Conservation (phyloP, 1,140 invertebrate genomes). For the Zaprionus gabonicus region DNA sequence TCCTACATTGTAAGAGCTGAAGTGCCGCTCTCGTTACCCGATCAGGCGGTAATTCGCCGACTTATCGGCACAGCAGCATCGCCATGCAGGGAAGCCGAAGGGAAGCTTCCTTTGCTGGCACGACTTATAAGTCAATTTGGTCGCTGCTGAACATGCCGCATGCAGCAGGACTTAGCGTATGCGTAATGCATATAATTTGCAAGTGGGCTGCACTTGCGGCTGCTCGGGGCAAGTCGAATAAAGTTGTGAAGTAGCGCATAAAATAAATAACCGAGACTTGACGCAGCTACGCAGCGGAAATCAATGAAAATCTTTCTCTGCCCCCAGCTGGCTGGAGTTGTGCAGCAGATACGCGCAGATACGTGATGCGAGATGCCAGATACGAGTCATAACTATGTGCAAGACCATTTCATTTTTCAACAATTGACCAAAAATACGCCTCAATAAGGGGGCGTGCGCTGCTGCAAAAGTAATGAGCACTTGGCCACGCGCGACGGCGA, state of each 20-base stretch:
- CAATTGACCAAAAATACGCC: conserved; percentile 76
- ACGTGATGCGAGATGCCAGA: conserved; percentile 31
- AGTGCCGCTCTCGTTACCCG: not conserved
- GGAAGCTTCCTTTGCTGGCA: not conserved
- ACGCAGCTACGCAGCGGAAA: conserved; percentile 31
- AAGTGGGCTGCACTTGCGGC: conserved; percentile 30
- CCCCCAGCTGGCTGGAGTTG: conserved; percentile 49
- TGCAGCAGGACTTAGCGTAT: conserved; percentile 54
- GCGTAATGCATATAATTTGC: conserved; percentile 82
- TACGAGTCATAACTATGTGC: conserved; percentile 73
- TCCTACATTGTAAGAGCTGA: not conserved
- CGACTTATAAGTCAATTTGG: conserved; percentile 77
- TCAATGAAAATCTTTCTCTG: conserved; percentile 66
- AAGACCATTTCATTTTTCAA: conserved; percentile 82
- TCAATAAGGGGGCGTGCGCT: conserved; percentile 69
- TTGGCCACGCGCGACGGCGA: conserved; percentile 71
- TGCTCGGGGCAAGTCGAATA: conserved; percentile 65
- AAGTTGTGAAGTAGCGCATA: conserved; percentile 81
- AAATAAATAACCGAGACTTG: conserved; percentile 77
- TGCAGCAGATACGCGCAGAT: conserved; percentile 13
- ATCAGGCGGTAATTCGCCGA: conserved; percentile 5
- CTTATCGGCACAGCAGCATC: conserved; percentile 13
- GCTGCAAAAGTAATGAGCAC: conserved; percentile 77
- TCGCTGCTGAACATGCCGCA: conserved; percentile 14
- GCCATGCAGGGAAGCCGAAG: not conserved